Conservation (phyloP, 2,113 vertebrate genomes). For the Hyperopisus bebe region DNA sequence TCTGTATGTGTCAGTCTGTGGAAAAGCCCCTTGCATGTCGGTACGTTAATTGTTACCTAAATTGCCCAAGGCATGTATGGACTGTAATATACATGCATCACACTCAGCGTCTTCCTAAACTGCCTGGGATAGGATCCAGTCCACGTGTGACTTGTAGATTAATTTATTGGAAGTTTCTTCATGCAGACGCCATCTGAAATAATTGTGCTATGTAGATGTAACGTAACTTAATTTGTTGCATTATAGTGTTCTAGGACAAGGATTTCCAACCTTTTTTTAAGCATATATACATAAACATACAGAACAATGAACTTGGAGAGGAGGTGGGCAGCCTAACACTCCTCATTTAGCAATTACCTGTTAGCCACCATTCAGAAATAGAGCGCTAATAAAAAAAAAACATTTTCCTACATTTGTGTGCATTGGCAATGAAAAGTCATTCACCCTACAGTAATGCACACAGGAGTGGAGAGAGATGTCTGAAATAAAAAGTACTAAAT, state of each 20-base stretch:
- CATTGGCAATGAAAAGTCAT: not conserved
- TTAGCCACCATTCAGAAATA: not conserved
- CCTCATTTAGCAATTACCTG: not conserved
- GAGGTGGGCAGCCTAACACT: not conserved
- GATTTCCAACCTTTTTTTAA: not conserved
- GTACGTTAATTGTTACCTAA: not conserved
- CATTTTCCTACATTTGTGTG: not conserved
- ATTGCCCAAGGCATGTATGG: not conserved
- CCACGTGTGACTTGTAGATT: not conserved
- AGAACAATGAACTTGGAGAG: not conserved
- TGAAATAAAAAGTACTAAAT: not conserved
- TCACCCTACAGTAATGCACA: not conserved
- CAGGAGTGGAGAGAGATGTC: not conserved
- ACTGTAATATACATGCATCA: not conserved
- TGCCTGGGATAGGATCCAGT: not conserved
- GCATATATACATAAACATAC: not conserved
- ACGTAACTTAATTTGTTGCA: not conserved
- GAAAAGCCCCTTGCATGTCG: too few species aligned
- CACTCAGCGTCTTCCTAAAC: not conserved
- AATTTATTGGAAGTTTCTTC: not conserved
- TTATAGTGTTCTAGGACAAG: not conserved
- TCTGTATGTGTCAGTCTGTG: not conserved
- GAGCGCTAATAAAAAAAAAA: not conserved
- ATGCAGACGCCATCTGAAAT: not conserved
- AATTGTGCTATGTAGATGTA: not conserved